Evolutionary conservation across 1,140 invertebrate genomes (phyloP).

Genomic region (Myzus persicae): DNA sequence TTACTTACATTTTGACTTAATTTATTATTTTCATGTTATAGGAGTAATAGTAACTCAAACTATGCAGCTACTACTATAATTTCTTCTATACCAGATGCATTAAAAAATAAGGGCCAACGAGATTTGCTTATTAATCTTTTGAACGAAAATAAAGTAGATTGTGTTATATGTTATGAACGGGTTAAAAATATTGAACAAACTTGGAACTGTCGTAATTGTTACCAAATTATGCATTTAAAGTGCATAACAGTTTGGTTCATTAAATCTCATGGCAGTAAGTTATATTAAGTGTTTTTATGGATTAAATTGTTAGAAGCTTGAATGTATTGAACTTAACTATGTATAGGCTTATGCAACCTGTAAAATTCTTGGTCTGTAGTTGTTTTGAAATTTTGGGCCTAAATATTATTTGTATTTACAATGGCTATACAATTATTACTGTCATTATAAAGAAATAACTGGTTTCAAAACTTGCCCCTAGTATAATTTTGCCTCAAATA

Average conservation of each 20-base stretch:
- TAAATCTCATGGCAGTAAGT: conserved; percentile 76
- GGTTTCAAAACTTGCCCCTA: too few relatives aligned
- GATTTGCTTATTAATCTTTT: conserved; percentile 84
- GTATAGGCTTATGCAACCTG: neutral
- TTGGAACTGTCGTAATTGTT: conserved; percentile 92
- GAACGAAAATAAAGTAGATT: conserved; percentile 81
- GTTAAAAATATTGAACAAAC: conserved; percentile 80
- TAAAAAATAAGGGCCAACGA: conserved; percentile 68
- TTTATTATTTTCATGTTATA: neutral
- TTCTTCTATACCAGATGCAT: conserved; percentile 61
- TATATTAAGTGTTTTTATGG: neutral
- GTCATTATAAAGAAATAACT: too few relatives aligned
- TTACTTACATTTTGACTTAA: neutral
- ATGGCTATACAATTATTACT: too few relatives aligned
- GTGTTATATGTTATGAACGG: conserved; percentile 89
- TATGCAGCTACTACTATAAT: neutral
- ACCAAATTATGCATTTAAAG: conserved; percentile 87
- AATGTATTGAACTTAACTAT: neutral
- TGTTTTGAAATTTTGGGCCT: too few relatives aligned
- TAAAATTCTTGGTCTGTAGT: too few relatives aligned
- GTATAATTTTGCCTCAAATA: too few relatives aligned
- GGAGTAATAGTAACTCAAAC: conserved; percentile 16
- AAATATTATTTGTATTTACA: too few relatives aligned
- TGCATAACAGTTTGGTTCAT: conserved; percentile 92
- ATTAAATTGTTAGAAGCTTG: neutral